phyloP scores from a whole-genome alignment of 1,140 invertebrate species.

The Drosophila melanica region DNA sequence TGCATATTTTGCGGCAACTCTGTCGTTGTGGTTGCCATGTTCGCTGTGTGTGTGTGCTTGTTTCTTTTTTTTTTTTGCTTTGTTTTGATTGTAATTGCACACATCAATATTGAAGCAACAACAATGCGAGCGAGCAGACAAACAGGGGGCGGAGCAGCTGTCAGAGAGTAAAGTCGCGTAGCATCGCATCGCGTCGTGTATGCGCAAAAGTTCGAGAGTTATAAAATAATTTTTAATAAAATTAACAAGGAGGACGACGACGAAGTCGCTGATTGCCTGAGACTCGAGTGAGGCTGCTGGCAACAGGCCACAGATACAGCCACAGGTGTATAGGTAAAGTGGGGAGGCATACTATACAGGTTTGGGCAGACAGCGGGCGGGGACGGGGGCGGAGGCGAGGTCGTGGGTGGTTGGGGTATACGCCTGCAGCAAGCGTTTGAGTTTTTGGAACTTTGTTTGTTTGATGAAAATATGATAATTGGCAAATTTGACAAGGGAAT shows the following conservation, averaged over 20 bases:
- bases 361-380: constrained; percentile 6
- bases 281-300: constrained; percentile 33
- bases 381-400: background rate
- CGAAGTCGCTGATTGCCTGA: constrained; percentile 60
- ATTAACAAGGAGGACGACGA: constrained; percentile 60
- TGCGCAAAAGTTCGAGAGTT: constrained; percentile 65
- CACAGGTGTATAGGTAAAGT: constrained; percentile 36
- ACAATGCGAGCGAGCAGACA: background rate
- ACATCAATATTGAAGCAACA: constrained; percentile 50
- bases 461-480: constrained; percentile 84
- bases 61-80: constrained; percentile 3
- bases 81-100: constrained; percentile 42
- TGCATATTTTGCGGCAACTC: constrained; percentile 28
- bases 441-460: constrained; percentile 77
- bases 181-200: constrained; percentile 11
- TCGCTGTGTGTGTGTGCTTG: background rate
- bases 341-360: background rate
- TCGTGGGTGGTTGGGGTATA: background rate
- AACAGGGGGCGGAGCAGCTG: background rate
- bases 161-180: constrained; percentile 25
- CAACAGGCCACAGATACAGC: constrained; percentile 26
- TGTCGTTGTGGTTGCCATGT: constrained; percentile 21
- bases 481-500: constrained; percentile 84
- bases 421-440: constrained; percentile 47
- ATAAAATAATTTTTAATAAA: constrained; percentile 82